phyloP scores from a whole-genome alignment of 2,888 invertebrate genomes.

The Crossocerus cetratus region DNA sequence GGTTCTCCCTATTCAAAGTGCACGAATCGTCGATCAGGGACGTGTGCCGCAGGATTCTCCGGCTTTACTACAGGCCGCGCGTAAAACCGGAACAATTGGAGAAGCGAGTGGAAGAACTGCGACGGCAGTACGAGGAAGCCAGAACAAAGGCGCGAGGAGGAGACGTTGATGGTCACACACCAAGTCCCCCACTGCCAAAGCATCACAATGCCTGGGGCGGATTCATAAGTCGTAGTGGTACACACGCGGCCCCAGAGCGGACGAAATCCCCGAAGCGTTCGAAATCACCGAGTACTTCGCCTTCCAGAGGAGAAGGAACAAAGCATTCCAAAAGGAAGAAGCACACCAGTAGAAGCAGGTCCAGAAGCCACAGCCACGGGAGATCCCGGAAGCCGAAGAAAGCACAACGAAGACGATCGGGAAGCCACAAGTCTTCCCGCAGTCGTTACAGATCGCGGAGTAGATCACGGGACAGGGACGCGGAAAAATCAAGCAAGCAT shows the following conservation, averaged over 20 bases:
- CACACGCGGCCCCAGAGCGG: conserved; percentile 71
- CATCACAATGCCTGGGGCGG: conserved; percentile 85
- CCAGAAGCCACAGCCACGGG: conserved; percentile 75
- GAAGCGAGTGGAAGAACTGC: conserved; percentile 85
- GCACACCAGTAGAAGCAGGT: conserved; percentile 75
- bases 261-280: conserved; percentile 73
- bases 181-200: conserved; percentile 77
- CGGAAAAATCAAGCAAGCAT: conserved; percentile 72
- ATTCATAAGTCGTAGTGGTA: conserved; percentile 80
- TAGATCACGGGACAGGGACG: conserved; percentile 73
- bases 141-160: conserved; percentile 79
- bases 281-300: conserved; percentile 71
- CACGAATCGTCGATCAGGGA: conserved; percentile 89
- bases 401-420: conserved; percentile 69
- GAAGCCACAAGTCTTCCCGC: conserved; percentile 73
- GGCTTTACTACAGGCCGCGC: conserved; percentile 90
- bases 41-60: conserved; percentile 89
- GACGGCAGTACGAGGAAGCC: conserved; percentile 84
- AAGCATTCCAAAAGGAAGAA: conserved; percentile 75
- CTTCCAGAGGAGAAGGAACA: conserved; percentile 66
- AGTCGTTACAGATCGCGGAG: conserved; percentile 73
- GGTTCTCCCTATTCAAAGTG: conserved; percentile 93
- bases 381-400: conserved; percentile 74
- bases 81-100: conserved; percentile 86
- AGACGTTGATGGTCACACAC: conserved; percentile 78